Base-by-base conservation (phyloP, 2,888 invertebrate genomes). In the Drosophila picticornis region DNA sequence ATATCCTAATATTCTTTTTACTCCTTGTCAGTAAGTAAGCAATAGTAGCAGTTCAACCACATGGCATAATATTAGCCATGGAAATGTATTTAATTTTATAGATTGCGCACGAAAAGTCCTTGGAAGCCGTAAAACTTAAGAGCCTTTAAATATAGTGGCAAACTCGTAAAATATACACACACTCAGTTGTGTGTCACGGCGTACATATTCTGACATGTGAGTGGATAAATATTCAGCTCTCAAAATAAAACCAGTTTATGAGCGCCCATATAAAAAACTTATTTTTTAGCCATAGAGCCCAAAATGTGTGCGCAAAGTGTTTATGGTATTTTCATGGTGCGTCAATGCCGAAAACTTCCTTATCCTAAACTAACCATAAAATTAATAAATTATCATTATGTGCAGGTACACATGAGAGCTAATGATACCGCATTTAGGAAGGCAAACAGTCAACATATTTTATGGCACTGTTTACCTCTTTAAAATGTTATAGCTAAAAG, bases 241-340 rank as follows among this genome's bases (percentile, higher is more conserved):
- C 70, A 55, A 79, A 73, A 81, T 83, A 88, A 84, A 84, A 80
- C 64, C 66, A 72, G 75, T 81, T 88, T 83, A 85, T 77, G 73
- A 64, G 75, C 53, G 51, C 38, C 57, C 50, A 65, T 36, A 80
- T 68, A 65, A 52, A 66, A 61, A 68, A 59, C 50, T 50, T 38
- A 40, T 48, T 13, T 51, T 51, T 38, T 29, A 36, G 55, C 19
- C 36, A 31, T 10, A 36, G 16, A 22, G 29, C 16, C 62, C 2
- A 9, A 55, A 40, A 16, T 38, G 32, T 65, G 48, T 22, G 53
- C 22, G 40, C 63, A 76, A 74, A 85, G 83, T 83, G 88, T 81
- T 84, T 83, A 79, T 77, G 48, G 61, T 58, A 48, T 58, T 81
- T 87, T 85, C 73, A 84, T 68, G 55, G 65, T 60, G 46, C 65